Conservation (phyloP, 2,797 vertebrate genomes). For the Cottoperca gobio region DNA sequence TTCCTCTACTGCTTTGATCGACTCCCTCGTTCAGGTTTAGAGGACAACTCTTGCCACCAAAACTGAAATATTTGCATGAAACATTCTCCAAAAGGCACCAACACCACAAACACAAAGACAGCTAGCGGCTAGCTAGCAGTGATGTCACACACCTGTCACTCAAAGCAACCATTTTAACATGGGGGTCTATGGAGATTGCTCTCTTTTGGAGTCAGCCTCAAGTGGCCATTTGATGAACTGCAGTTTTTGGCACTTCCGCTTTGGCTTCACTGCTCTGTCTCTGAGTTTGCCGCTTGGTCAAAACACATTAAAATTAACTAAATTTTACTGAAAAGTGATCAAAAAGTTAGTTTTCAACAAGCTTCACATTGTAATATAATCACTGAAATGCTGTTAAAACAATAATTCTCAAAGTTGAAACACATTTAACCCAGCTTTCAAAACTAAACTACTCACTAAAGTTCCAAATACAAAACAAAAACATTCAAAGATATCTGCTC, state of each 20-base stretch:
- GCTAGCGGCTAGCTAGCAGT: no score
- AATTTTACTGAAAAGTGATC: neutral
- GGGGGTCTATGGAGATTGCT: no score
- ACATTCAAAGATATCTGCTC: neutral
- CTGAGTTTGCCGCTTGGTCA: no score
- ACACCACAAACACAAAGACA: no score
- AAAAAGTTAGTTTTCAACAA: no score
- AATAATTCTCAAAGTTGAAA: neutral
- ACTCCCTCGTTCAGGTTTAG: neutral
- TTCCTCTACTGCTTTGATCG: neutral
- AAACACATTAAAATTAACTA: neutral
- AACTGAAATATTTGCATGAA: neutral
- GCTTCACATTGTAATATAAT: neutral
- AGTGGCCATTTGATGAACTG: neutral
- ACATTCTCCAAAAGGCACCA: no score
- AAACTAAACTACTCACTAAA: neutral
- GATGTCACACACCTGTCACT: no score
- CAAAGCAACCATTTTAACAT: no score
- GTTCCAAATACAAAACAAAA: neutral
- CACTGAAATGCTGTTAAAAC: neutral
- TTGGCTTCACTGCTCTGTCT: no score
- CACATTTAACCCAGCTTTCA: neutral
- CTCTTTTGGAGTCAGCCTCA: no score
- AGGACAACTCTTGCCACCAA: neutral
- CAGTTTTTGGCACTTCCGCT: no score